Percentiles rank a stretch among this genome's conserved stretches.
Evolutionary conservation across 2,797 vertebrate genomes (phyloP).

Genomic region (Eupleurogrammus muticus): DNA sequence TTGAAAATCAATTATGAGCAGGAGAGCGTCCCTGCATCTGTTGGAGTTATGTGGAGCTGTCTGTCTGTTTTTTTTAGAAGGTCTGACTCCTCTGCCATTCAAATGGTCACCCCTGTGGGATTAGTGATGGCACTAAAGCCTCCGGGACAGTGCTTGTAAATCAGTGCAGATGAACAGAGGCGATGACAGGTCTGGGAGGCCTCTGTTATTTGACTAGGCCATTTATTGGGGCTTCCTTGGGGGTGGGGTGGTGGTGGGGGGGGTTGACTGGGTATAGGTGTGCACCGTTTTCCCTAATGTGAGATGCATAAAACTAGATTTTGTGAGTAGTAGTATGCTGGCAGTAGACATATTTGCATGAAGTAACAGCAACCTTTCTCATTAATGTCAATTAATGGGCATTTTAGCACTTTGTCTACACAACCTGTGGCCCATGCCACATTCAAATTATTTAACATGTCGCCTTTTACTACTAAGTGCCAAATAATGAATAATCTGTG

Average conservation of each 20-base stretch:
- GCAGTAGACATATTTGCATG: slow-evolving; percentile 23
- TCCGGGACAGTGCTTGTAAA: slow-evolving; percentile 81
- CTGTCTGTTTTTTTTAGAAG: slow-evolving; percentile 57
- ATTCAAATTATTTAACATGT: slow-evolving; percentile 79
- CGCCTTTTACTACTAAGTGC: slow-evolving; percentile 71
- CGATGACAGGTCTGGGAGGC: slow-evolving; percentile 79
- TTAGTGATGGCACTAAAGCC: slow-evolving; percentile 79
- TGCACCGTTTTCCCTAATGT: slow-evolving; percentile 54
- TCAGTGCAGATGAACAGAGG: slow-evolving; percentile 78
- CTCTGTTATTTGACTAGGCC: slow-evolving; percentile 69
- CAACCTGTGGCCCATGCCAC: slow-evolving; percentile 64
- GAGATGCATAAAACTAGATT: slow-evolving; percentile 59
- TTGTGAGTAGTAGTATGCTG: slow-evolving; percentile 51
- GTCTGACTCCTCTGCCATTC: slow-evolving; percentile 67
- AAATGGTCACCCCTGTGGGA: slow-evolving; percentile 75
- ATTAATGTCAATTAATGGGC: slow-evolving; percentile 74
- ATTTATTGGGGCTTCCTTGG: slow-evolving; percentile 75
- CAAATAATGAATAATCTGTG: slow-evolving; percentile 50
- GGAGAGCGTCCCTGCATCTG: slow-evolving; percentile 78
- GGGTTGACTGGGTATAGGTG: slow-evolving; percentile 64
- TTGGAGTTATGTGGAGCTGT: slow-evolving; percentile 74
- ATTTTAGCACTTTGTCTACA: slow-evolving; percentile 71
- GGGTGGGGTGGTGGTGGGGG: too few relatives aligned
- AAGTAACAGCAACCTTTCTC: slow-evolving; percentile 51
- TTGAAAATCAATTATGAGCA: slow-evolving; percentile 88